Base-by-base conservation (phyloP, 2,797 vertebrate genomes). In the Salarias fasciatus region DNA sequence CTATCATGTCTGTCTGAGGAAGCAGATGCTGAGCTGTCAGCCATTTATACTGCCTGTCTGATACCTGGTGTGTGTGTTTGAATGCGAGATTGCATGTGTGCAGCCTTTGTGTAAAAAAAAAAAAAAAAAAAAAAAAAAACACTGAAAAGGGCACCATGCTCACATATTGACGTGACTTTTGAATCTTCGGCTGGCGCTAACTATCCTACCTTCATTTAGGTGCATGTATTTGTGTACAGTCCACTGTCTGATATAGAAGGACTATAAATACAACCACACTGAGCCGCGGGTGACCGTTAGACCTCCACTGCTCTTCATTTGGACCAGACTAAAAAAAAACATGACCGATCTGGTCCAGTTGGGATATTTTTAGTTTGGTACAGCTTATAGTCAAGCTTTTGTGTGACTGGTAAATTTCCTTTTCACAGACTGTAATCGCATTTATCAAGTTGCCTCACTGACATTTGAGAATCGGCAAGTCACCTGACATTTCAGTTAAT, bases 1-100 rank as follows among this genome's bases (percentile, higher is more conserved):
- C 74, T 68, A 74, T 77, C 81, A 62, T 24, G 66, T 75, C 53
- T 60, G 38, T 57, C 75, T 51, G 48, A 42, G 68, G 58, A 61
- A 72, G 77, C 67, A 75, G 72, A 67, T 68, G 77, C 76, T 30
- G 69, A 77, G 56, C 68, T 77, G 71, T 82, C 75, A 63, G 36
- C 78, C 66, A 79, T 76, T 72, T 60, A 36, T 48, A 62, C 66
- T 57, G 53, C 33, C 50, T 47, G 44, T 38, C 31, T 35, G 40
- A 72, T 68, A 61, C 51, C 66, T 48, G 42, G 73, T 67, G 37
- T 66, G 42, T 75, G 33, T 58, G 43, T 53, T 1, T 52, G 24
- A n/a, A n/a, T 31, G 35, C 41, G 44, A 6, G 28, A 11, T 15
- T 46, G 15, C 53, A 46, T 63, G 54, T 50, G 37, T 41, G 40